These are phyloP conservation scores for Neoaliturus tenellus DNA, from an alignment of 2,888 invertebrate genomes.

Conservation along the genomic window DNA sequence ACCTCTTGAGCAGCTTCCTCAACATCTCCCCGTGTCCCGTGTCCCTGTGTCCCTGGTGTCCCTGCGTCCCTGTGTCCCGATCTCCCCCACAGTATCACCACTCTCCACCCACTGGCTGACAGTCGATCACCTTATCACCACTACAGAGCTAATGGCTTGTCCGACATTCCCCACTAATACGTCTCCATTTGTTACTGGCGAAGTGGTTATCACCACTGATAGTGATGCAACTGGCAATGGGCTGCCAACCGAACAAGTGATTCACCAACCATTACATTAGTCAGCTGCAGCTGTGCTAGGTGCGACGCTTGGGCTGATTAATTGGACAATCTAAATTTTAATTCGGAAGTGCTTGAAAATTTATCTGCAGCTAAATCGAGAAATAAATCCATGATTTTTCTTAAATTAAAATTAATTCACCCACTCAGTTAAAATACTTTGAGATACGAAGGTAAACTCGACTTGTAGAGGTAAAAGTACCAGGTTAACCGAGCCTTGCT, in stretches of 20 bases:
- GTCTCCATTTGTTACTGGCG: slow-evolving; percentile 9
- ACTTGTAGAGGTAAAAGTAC: too few relatives aligned
- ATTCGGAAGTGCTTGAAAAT: too few relatives aligned
- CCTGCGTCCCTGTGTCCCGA: neutral
- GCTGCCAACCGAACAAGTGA: neutral
- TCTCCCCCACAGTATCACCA: too few relatives aligned
- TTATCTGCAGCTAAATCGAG: too few relatives aligned
- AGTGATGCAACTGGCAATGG: neutral
- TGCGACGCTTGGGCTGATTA: too few relatives aligned
- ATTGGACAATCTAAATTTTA: too few relatives aligned
- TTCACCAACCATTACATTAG: neutral
- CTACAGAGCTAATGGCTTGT: neutral
- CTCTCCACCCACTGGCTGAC: neutral
- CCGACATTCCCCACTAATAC: neutral
- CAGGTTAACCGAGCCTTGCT: too few relatives aligned
- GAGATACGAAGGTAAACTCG: too few relatives aligned
- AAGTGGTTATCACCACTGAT: slow-evolving; percentile 2
- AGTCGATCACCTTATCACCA: neutral
- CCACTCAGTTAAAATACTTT: too few relatives aligned
- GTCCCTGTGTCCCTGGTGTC: neutral
- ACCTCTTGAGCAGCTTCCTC: neutral
- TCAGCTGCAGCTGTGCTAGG: too few relatives aligned
- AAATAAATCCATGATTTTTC: too few relatives aligned
- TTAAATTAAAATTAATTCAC: too few relatives aligned
- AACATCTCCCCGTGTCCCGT: neutral